These are phyloP conservation scores for Calameuta filiformis DNA, from an alignment of 2,888 invertebrate genomes.

Conservation along the genomic window DNA sequence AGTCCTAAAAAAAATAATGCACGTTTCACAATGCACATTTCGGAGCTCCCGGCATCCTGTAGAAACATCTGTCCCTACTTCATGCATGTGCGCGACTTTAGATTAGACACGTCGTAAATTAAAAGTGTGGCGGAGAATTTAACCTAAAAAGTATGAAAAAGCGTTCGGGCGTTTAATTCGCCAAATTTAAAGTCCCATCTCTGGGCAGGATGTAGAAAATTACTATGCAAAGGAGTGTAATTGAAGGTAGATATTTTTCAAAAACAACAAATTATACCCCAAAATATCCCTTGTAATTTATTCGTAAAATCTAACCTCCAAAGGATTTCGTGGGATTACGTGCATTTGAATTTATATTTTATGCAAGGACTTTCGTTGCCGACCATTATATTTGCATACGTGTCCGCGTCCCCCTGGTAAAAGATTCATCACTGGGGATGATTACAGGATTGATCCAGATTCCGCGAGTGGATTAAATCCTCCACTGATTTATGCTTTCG, in stretches of 20 bases:
- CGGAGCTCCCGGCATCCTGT: background rate
- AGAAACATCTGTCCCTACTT: background rate
- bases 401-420: background rate
- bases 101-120: background rate
- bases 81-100: background rate
- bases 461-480: background rate
- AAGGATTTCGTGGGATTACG: background rate
- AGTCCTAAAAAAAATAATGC: background rate
- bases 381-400: background rate
- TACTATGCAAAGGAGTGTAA: background rate
- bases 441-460: background rate
- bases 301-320: background rate
- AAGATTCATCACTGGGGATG: background rate
- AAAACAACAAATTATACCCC: background rate
- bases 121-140: background rate
- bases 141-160: background rate
- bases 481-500: background rate
- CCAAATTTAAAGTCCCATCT: background rate
- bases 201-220: background rate
- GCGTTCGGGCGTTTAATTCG: background rate
- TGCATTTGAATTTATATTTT: background rate
- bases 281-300: background rate
- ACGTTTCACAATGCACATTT: background rate
- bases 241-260: background rate
- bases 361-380: background rate